These are phyloP conservation scores for Brachyalestes nurse DNA, from an alignment of 2,797 vertebrate genomes.

Conservation along the genomic window DNA sequence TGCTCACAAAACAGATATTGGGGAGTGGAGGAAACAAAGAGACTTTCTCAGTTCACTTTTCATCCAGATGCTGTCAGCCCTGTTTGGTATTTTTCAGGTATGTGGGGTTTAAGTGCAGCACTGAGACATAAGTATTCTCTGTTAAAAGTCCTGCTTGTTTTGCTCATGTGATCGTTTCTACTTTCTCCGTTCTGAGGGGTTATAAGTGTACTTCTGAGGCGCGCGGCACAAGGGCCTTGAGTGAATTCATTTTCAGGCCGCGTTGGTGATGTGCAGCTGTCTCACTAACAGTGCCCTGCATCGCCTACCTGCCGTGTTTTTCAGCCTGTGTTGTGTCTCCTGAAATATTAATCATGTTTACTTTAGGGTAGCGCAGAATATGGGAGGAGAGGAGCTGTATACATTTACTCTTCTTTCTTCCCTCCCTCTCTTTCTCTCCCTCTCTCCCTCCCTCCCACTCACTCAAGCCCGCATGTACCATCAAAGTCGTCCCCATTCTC, in stretches of 20 bases:
- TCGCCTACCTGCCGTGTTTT: conserved; percentile 29
- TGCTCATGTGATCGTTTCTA: not conserved
- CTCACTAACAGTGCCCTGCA: conserved; percentile 18
- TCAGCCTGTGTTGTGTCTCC: conserved; percentile 42
- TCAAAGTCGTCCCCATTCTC: not conserved
- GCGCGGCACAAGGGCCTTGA: not conserved
- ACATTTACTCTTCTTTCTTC: conserved; percentile 5
- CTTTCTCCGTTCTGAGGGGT: not conserved
- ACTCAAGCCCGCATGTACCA: not conserved
- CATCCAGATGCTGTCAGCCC: not conserved
- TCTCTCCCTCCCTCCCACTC: not conserved
- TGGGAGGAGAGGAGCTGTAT: conserved; percentile 6
- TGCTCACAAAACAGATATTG: no score
- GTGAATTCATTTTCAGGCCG: conserved; percentile 35
- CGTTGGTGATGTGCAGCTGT: conserved; percentile 27
- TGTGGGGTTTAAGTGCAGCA: not conserved
- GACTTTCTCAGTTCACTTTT: no score
- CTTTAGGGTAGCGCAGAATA: conserved; percentile 37
- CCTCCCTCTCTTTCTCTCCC: not conserved
- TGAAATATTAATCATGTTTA: conserved; percentile 62
- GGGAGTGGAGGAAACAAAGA: conserved; percentile 38
- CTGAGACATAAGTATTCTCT: not conserved
- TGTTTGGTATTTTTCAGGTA: not conserved
- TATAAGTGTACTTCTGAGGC: not conserved
- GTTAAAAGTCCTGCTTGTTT: not conserved